Evolutionary conservation across 2,797 vertebrate genomes (phyloP), one percentile per base, ranked within the genome.

Genomic region (Borostomias antarcticus): DNA sequence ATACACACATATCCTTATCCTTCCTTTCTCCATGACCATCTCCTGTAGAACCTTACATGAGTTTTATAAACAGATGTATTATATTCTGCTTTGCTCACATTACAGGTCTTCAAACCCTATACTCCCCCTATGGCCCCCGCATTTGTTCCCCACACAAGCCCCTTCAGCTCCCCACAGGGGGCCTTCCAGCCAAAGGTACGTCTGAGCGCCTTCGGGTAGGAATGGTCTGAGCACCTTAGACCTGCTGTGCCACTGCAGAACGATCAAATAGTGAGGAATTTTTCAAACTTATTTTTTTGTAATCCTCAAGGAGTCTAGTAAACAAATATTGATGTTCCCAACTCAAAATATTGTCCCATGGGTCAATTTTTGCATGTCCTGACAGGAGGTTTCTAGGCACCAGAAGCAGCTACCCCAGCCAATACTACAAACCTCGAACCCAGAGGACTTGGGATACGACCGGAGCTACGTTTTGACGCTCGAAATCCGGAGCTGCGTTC

Each of bases 161-260:
- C 70, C 26, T 63, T 74, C 56, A 72, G 23, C 58, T 15, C 57
- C 15, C 10, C 70, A 15, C 66, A 76, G 40, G 80, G 8, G 50
- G 51, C 69, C 35, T 52, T 61, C 68, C 72, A 35, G 7, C 64
- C 74, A 21, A 37, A 26, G 9, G 83, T 86, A 72, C 74, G 81
- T 74, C 28, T 11, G 19, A 11, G 15, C 57, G 19, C 53, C 53
- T n/a, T 17, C n/a, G 29, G 10, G 26, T 23, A 25, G 23, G 4
- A 51, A 10, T 25, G 48, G 23, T 26, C 11, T 25, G 8, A 25
- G 4, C 8, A 51, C 9, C 6, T 51, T 23, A 11, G n/a, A n/a
- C n/a, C n/a, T n/a, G n/a, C 6, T 7, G 23, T 50, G 47, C 9
- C 17, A 53, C 15, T 17, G 29, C n/a, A 30, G 17, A n/a, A 10